These are phyloP conservation scores for Laupala kohalensis DNA, from an alignment of 1,140 invertebrate species.

Conservation along the genomic window DNA sequence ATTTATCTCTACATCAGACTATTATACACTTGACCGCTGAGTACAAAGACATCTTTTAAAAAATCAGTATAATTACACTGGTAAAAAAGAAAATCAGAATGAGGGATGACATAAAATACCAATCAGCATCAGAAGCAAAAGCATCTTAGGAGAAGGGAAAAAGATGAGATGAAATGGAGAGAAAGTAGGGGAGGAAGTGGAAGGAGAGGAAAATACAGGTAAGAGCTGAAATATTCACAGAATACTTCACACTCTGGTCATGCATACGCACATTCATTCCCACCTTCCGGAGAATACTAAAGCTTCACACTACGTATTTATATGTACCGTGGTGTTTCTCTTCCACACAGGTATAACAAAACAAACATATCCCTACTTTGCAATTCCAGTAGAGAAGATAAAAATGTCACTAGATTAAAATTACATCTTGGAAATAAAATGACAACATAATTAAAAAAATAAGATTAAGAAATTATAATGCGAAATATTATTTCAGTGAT, in stretches of 20 bases:
- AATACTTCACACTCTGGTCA: conserved; percentile 13
- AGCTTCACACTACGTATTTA: conserved; percentile 14
- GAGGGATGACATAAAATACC: conserved; percentile 1
- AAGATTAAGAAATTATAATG: background rate
- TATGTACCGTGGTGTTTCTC: conserved; percentile 5
- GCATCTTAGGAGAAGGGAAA: conserved; percentile 4
- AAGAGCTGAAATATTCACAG: conserved; percentile 13
- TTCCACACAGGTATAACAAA: conserved; percentile 11
- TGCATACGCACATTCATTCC: conserved; percentile 4
- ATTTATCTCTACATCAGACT: background rate
- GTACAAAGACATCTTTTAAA: conserved; percentile 1
- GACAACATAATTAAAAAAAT: background rate
- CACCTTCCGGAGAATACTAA: conserved; percentile 9
- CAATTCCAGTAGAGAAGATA: conserved; percentile 5
- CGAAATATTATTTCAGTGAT: background rate
- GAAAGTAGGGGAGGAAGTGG: background rate
- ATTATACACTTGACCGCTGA: background rate
- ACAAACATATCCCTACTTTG: conserved; percentile 12
- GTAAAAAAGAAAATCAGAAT: conserved; percentile 8
- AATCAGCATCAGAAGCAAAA: conserved; percentile 11
- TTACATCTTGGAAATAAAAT: background rate
- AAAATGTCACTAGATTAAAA: conserved; percentile 3
- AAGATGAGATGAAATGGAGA: background rate
- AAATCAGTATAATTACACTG: conserved; percentile 13
- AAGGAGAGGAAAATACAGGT: background rate